Evolutionary conservation across 2,888 invertebrate genomes (phyloP).

Genomic region (Candidula unifasciata): DNA sequence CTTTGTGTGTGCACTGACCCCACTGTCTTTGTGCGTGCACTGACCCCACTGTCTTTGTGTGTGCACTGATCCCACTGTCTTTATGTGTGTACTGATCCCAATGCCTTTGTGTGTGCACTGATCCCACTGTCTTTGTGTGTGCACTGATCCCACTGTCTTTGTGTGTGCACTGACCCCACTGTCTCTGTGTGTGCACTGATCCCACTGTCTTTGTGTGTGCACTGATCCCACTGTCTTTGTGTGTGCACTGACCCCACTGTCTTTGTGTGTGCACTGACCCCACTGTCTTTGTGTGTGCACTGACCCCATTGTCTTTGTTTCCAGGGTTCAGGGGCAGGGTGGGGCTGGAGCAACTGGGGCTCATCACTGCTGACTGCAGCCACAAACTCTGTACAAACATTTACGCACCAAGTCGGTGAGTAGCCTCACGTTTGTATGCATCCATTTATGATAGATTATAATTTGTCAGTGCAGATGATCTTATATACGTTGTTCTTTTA

Average conservation of each 20-base stretch:
- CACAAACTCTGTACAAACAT: slow-evolving; percentile 85
- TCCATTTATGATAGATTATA: too few relatives aligned
- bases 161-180: neutral
- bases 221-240: neutral
- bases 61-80: neutral
- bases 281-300: neutral
- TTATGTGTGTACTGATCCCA: too few relatives aligned
- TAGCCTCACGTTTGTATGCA: slow-evolving; percentile 28
- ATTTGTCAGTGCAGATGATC: too few relatives aligned
- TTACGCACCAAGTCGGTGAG: slow-evolving; percentile 85
- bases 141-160: too few relatives aligned
- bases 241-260: neutral
- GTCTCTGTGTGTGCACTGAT: too few relatives aligned
- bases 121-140: neutral
- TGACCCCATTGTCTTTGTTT: neutral
- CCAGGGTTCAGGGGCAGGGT: slow-evolving; percentile 52
- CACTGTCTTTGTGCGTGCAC: neutral
- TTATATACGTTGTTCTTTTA: too few relatives aligned
- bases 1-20: too few relatives aligned
- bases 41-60: neutral
- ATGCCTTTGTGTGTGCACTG: neutral
- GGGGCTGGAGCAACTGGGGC: slow-evolving; percentile 85
- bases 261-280: neutral
- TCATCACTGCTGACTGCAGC: slow-evolving; percentile 87
- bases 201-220: neutral